Evolutionary conservation across 2,797 vertebrate species (phyloP).

Genomic region (Poeciliopsis paucimaculata): DNA sequence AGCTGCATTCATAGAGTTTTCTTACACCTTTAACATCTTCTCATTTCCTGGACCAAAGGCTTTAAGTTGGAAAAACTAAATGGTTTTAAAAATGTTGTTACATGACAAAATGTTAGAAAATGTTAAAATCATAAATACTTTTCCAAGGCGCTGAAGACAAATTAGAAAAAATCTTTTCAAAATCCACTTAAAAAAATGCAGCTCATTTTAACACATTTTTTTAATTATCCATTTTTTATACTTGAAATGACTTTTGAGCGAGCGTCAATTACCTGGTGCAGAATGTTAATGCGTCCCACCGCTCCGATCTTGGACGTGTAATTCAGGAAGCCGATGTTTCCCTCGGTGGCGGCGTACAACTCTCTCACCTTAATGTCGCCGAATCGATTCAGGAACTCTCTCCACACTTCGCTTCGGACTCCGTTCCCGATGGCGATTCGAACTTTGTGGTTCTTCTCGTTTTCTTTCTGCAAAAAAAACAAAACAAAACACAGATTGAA

Average conservation of each 20-base stretch:
- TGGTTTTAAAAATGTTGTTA: not conserved
- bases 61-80: not conserved
- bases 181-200: not conserved
- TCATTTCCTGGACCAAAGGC: not conserved
- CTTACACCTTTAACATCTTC: not conserved
- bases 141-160: not conserved
- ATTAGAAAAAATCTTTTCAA: not conserved
- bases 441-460: constrained; percentile 86
- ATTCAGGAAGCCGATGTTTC: constrained; percentile 89
- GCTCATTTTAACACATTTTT: not conserved
- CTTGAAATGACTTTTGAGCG: not conserved
- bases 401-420: constrained; percentile 85
- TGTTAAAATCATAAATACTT: not conserved
- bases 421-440: constrained; percentile 89
- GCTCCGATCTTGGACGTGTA: constrained; percentile 87
- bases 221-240: not conserved
- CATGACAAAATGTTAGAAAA: not conserved
- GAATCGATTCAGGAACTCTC: constrained; percentile 86
- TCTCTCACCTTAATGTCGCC: constrained; percentile 86
- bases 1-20: not conserved
- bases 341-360: constrained; percentile 89
- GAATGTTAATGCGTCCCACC: constrained; percentile 81
- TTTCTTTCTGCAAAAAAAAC: constrained; percentile 78
- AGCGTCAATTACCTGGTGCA: constrained; percentile 79
- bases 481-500: not conserved